A percentile compares a stretch with the other conserved stretches of the same genome.
These are phyloP conservation scores for Hermetia illucens DNA, from an alignment of 1,140 invertebrate species.

Conservation along the genomic window DNA sequence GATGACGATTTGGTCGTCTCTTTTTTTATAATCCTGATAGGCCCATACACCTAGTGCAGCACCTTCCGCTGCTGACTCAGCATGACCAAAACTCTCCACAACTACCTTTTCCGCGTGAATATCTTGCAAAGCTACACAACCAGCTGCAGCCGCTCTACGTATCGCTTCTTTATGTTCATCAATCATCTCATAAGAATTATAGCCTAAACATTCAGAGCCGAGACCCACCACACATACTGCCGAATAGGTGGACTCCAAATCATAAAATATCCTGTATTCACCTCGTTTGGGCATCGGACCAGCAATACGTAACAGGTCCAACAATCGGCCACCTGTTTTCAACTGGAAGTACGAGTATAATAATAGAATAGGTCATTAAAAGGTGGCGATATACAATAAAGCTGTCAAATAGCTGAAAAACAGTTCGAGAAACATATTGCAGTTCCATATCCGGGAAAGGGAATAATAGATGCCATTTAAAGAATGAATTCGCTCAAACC, in stretches of 20 bases:
- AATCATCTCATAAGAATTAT: slow-evolving; percentile 47
- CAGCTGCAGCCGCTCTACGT: slow-evolving; percentile 53
- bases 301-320: slow-evolving; percentile 25
- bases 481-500: too few species aligned
- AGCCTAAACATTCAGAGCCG: slow-evolving; percentile 42
- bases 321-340: slow-evolving; percentile 12
- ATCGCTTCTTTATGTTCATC: slow-evolving; percentile 55
- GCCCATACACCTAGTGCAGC: slow-evolving; percentile 36
- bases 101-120: slow-evolving; percentile 45
- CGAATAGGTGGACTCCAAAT: slow-evolving; percentile 35
- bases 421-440: too few species aligned
- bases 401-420: too few species aligned
- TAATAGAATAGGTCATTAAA: too few species aligned
- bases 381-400: too few species aligned
- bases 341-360: not conserved
- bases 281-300: slow-evolving; percentile 27
- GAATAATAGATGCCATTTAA: too few species aligned
- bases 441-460: too few species aligned
- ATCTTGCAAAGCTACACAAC: slow-evolving; percentile 17
- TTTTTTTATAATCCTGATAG: slow-evolving; percentile 27
- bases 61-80: slow-evolving; percentile 65
- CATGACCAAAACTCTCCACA: slow-evolving; percentile 54
- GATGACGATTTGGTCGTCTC: slow-evolving; percentile 16
- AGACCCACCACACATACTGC: slow-evolving; percentile 57
- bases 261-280: slow-evolving; percentile 22